phyloP scores from a whole-genome alignment of 2,888 invertebrate species.

The Cistogaster globosa region DNA sequence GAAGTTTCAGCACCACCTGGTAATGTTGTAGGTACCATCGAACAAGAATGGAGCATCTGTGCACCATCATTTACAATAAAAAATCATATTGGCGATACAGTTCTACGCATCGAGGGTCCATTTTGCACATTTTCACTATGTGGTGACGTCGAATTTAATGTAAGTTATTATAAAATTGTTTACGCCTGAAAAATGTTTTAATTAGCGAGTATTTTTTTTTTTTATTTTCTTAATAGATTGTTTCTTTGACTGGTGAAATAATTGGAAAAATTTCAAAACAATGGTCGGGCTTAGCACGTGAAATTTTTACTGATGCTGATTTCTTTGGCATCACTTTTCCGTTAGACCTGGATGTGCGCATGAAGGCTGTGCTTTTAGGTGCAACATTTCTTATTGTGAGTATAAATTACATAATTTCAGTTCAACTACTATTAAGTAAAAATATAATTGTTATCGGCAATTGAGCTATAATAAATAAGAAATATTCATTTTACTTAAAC shows the following conservation, averaged over 20 bases:
- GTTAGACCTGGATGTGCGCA: slow-evolving; percentile 92
- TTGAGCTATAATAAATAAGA: no score
- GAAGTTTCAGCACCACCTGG: slow-evolving; percentile 91
- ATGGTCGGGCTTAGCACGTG: slow-evolving; percentile 92
- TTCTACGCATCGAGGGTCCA: slow-evolving; percentile 92
- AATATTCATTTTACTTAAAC: no score
- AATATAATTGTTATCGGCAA: neutral
- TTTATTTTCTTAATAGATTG: slow-evolving; percentile 85
- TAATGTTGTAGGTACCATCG: slow-evolving; percentile 87
- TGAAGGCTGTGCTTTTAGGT: slow-evolving; percentile 91
- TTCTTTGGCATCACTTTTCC: slow-evolving; percentile 96
- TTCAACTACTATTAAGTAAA: neutral
- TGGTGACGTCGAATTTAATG: slow-evolving; percentile 93
- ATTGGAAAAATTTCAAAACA: slow-evolving; percentile 95
- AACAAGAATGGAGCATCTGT: slow-evolving; percentile 90
- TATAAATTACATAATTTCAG: slow-evolving; percentile 27
- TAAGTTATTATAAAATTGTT: slow-evolving; percentile 78
- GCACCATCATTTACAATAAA: slow-evolving; percentile 89
- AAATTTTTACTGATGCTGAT: slow-evolving; percentile 93
- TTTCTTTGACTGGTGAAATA: slow-evolving; percentile 89
- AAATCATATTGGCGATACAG: slow-evolving; percentile 89
- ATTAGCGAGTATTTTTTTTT: neutral
- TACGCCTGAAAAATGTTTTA: neutral
- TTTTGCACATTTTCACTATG: slow-evolving; percentile 90
- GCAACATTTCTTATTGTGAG: slow-evolving; percentile 92